These are phyloP conservation scores for Ptychobarbus kaznakovi DNA, from an alignment of 2,797 vertebrate species.

Conservation along the genomic window DNA sequence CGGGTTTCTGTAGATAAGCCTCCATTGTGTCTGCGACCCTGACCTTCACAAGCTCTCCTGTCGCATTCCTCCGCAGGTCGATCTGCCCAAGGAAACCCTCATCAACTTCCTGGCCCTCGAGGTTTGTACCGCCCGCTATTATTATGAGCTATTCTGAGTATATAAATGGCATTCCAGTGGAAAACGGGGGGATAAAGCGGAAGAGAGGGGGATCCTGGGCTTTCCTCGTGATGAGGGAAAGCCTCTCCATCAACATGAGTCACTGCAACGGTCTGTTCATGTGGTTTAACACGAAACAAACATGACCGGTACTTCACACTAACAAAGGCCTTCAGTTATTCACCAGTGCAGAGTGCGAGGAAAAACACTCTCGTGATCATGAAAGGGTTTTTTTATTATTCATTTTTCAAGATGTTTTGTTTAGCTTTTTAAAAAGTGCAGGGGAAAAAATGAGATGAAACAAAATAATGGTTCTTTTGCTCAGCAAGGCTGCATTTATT, in stretches of 20 bases:
- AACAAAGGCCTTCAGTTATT: neutral
- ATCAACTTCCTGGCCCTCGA: constrained; percentile 92
- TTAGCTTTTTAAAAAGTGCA: too few species aligned
- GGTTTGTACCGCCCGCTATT: constrained; percentile 77
- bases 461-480: too few species aligned
- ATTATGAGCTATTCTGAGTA: constrained; percentile 65
- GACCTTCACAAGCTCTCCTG: constrained; percentile 21
- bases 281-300: neutral
- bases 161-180: constrained; percentile 67
- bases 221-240: constrained; percentile 50
- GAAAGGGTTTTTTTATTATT: neutral
- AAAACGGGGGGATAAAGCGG: constrained; percentile 8
- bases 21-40: constrained; percentile 63
- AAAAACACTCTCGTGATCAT: neutral
- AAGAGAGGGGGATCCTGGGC: constrained; percentile 63
- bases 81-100: constrained; percentile 93
- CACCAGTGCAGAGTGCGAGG: neutral
- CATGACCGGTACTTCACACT: neutral
- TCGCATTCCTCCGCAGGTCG: constrained; percentile 81
- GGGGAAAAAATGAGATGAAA: too few species aligned
- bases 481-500: too few species aligned
- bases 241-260: constrained; percentile 5
- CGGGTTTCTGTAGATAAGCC: constrained; percentile 54
- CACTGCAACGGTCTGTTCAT: neutral
- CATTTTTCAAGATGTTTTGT: too few species aligned